Evolutionary conservation across 2,888 invertebrate species (phyloP), one percentile per base, ranked within the genome.

Genomic region (Coenonympha arcania): DNA sequence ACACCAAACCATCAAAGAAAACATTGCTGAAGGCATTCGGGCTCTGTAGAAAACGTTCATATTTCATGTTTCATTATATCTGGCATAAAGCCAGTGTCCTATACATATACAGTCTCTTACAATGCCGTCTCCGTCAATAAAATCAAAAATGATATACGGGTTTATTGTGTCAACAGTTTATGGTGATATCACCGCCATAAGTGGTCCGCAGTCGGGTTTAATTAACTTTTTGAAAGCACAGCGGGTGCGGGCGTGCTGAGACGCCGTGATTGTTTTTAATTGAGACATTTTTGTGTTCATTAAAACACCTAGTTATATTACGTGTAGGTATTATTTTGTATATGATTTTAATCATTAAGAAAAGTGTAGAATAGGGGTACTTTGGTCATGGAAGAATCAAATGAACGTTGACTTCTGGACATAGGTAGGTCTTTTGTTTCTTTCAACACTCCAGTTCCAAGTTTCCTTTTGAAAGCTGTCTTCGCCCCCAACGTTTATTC

Each of bases 151-250:
- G 44, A 50, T 50, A 44, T 50, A 45, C 33, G 44, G 50, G 26
- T 16, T 40, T 45, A 50, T 50, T 50, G 40, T 50, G 50, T 45
- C 46, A 46, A 42, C 15, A 22, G 39, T 15, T 15, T 37, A 24
- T 48, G 45, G 48, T 48, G 52, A 48, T 44, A 52, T 52, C 51
- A 52, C 39, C 24, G 39, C 42, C 42, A 13, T 41, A 46, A 46
- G 47, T 48, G 51, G 47, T 13, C 15, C 24, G 31, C 24, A 26
- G 18, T 20, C 31, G 30, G 16, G 18, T 48, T n/a, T 52, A 48
- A 48, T 48, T 47, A 52, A 47, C 47, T 47, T 52, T 47, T 48
- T 48, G 33, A 48, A 50, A 36, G 45, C 31, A 36, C 26, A 31
- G 22, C 39, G 48, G 33, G 40, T 22, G 22, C 39, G 48, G 33